These are phyloP conservation scores for Gasteruption jaculator DNA, from an alignment of 2,888 invertebrate species.

Conservation along the genomic window DNA sequence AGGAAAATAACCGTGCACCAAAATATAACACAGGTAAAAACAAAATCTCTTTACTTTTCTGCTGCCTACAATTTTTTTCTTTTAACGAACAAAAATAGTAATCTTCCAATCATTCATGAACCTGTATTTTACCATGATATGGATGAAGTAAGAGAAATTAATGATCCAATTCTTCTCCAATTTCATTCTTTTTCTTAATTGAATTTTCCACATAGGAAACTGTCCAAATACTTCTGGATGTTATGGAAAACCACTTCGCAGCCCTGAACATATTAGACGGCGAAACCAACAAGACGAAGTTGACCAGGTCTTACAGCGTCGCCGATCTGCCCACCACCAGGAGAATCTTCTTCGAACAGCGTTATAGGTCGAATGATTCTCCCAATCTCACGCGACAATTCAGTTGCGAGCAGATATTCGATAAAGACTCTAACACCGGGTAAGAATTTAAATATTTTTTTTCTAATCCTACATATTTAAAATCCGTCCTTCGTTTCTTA, in stretches of 20 bases:
- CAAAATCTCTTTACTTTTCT: too few relatives aligned
- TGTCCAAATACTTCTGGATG: constrained; percentile 24
- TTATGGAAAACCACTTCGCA: constrained; percentile 38
- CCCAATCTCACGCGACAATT: constrained; percentile 33
- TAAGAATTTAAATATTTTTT: constrained; percentile 18
- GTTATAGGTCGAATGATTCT: constrained; percentile 20
- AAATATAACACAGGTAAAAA: too few relatives aligned
- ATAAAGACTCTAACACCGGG: constrained; percentile 29
- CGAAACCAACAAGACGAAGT: constrained; percentile 24
- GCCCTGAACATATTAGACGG: constrained; percentile 28
- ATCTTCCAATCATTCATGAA: too few relatives aligned
- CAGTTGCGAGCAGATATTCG: constrained; percentile 37
- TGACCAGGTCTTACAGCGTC: constrained; percentile 32
- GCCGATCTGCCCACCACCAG: constrained; percentile 29
- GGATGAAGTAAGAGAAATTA: constrained; percentile 24
- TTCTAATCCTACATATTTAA: background rate
- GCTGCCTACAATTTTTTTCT: too few relatives aligned
- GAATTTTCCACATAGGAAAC: too few relatives aligned
- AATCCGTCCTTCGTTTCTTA: constrained; percentile 14
- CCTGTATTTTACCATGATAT: too few relatives aligned
- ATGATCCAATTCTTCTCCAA: constrained; percentile 22
- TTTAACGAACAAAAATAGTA: too few relatives aligned
- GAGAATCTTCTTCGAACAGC: constrained; percentile 30
- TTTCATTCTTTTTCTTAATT: constrained; percentile 15
- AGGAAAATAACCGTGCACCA: too few relatives aligned